phyloP scores from a whole-genome alignment of 2,113 vertebrate genomes.

The Leptocoma aspasia region DNA sequence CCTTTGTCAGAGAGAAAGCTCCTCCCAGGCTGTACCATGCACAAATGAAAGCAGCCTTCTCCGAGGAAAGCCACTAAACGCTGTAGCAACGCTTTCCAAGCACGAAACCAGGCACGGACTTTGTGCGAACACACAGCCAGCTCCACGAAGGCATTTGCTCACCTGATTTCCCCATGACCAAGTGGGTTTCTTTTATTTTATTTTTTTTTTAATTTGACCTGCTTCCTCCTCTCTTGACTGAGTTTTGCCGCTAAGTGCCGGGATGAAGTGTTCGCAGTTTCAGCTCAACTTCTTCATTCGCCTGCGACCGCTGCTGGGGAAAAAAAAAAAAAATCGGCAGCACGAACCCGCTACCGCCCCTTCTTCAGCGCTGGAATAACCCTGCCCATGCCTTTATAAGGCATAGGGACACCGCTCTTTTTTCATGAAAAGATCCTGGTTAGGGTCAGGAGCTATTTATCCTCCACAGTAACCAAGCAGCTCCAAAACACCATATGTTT shows the following conservation, averaged over 20 bases:
- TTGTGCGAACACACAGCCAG: not conserved
- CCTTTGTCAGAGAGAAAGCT: not conserved
- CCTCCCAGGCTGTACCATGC: conserved; percentile 6
- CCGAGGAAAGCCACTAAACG: not conserved
- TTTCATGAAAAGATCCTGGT: conserved; percentile 17
- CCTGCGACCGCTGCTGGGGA: not conserved
- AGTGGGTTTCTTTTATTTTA: not conserved
- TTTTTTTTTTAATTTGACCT: not conserved
- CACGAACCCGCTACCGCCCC: conserved; percentile 11
- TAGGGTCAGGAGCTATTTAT: conserved; percentile 52
- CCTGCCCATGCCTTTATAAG: conserved; percentile 69
- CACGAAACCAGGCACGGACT: not conserved
- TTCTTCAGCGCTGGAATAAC: conserved; percentile 2
- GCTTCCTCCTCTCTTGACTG: not conserved
- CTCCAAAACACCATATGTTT: conserved; percentile 37
- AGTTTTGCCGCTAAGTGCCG: not conserved
- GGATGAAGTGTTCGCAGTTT: not conserved
- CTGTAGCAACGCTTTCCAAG: not conserved
- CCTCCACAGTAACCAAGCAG: conserved; percentile 40
- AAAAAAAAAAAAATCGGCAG: not conserved
- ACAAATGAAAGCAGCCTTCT: not conserved
- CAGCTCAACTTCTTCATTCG: not conserved
- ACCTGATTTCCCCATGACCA: conserved; percentile 70
- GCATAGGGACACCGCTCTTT: not conserved
- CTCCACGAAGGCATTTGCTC: not conserved